phyloP scores from a whole-genome alignment of 2,888 invertebrate species.

The Dolichomitus sp. region DNA sequence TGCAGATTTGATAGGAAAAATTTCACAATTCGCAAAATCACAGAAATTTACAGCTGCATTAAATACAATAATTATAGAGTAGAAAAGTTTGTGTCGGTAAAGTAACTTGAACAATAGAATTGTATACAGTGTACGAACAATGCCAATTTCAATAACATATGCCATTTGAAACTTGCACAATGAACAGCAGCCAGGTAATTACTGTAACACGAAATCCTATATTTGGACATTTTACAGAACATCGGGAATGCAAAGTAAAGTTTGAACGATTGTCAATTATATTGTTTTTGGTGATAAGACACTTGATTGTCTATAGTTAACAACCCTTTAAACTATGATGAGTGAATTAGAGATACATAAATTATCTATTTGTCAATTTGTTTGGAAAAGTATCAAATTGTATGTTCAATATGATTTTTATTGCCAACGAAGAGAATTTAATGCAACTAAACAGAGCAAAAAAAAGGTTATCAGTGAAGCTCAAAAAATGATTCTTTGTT shows the following conservation, averaged over 20 bases:
- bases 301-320: background rate
- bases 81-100: background rate
- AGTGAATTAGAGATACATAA: background rate
- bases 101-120: constrained; percentile 46
- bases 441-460: background rate
- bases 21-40: background rate
- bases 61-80: background rate
- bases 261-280: constrained; percentile 40
- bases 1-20: background rate
- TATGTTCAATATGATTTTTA: too few relatives aligned
- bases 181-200: constrained; percentile 51
- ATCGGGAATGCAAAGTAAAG: constrained; percentile 15
- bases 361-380: constrained; percentile 18
- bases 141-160: constrained; percentile 62
- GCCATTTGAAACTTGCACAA: constrained; percentile 60
- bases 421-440: background rate
- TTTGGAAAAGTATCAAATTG: constrained; percentile 21
- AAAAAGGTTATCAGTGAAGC: background rate
- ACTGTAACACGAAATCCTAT: constrained; percentile 21
- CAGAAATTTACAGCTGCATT: background rate
- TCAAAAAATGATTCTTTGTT: background rate
- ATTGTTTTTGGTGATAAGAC: too few relatives aligned
- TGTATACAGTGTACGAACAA: constrained; percentile 42
- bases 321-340: background rate
- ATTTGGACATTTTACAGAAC: constrained; percentile 31